Conservation (phyloP, 1,140 invertebrate genomes). For the Brachionus rotundiformis region DNA sequence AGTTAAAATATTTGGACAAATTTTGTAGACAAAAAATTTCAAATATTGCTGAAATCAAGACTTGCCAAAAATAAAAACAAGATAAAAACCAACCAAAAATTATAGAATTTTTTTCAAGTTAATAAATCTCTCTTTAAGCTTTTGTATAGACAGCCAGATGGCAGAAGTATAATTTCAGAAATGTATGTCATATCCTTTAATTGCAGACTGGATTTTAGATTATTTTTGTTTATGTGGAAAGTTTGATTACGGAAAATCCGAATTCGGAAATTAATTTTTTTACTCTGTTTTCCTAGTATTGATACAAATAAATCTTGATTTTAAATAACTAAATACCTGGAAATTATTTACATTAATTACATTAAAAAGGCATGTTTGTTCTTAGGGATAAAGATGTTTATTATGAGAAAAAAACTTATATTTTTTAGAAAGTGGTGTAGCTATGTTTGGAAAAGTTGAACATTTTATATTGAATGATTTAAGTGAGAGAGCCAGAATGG, state of each 20-base stretch:
- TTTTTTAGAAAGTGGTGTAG: neutral
- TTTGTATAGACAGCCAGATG: too few relatives aligned
- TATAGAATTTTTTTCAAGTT: too few relatives aligned
- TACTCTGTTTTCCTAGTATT: neutral
- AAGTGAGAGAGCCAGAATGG: neutral
- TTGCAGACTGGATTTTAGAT: neutral
- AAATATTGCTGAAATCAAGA: neutral
- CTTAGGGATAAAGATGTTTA: too few relatives aligned
- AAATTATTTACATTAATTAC: too few relatives aligned
- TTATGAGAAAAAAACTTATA: neutral
- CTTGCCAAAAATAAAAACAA: too few relatives aligned
- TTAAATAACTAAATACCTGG: too few relatives aligned
- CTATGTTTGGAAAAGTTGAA: neutral
- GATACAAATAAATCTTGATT: neutral
- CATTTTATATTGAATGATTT: constrained; percentile 1
- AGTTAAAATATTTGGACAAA: constrained; percentile 21
- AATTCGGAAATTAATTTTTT: neutral
- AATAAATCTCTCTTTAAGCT: too few relatives aligned
- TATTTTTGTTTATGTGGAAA: neutral
- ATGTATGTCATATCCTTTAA: too few relatives aligned
- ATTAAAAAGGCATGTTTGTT: neutral
- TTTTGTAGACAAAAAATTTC: neutral
- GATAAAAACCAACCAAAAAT: too few relatives aligned
- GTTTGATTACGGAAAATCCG: neutral
- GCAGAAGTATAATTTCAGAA: too few relatives aligned